Evolutionary conservation across 2,888 invertebrate genomes (phyloP).

Genomic region (Laothoe populi): DNA sequence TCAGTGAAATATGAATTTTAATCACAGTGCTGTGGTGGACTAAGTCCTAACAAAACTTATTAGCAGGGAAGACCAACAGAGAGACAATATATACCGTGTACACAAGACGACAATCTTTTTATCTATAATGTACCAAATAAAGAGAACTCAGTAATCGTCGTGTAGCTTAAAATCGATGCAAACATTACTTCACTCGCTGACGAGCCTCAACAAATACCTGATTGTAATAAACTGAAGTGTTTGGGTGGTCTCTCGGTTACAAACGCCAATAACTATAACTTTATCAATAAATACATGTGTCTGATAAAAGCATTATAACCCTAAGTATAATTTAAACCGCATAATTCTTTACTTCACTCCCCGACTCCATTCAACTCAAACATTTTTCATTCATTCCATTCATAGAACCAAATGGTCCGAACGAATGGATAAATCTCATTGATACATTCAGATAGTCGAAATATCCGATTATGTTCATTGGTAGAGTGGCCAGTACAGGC

Average conservation of each 20-base stretch:
- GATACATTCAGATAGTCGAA: constrained; percentile 15
- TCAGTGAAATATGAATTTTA: too few relatives aligned
- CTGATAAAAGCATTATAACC: not conserved
- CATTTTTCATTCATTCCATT: constrained; percentile 20
- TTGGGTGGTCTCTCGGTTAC: not conserved
- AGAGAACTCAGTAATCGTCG: too few relatives aligned
- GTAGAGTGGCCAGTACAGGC: not conserved
- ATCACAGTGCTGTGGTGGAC: too few relatives aligned
- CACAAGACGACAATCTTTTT: too few relatives aligned
- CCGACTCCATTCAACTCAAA: constrained; percentile 12
- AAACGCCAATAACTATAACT: not conserved
- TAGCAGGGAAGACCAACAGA: too few relatives aligned
- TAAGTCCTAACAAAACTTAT: too few relatives aligned
- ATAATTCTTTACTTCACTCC: constrained; percentile 11
- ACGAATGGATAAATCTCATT: constrained; percentile 20
- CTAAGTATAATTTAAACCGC: constrained; percentile 14
- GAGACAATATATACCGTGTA: too few relatives aligned
- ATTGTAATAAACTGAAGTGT: not conserved
- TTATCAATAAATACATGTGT: not conserved
- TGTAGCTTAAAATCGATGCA: too few relatives aligned
- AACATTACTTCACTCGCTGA: too few relatives aligned
- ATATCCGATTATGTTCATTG: constrained; percentile 16
- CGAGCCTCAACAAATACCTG: too few relatives aligned
- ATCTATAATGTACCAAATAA: too few relatives aligned
- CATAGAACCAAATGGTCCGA: constrained; percentile 21